Base-by-base conservation (phyloP, 2,888 invertebrate genomes). In the Lucinisca nassula region DNA sequence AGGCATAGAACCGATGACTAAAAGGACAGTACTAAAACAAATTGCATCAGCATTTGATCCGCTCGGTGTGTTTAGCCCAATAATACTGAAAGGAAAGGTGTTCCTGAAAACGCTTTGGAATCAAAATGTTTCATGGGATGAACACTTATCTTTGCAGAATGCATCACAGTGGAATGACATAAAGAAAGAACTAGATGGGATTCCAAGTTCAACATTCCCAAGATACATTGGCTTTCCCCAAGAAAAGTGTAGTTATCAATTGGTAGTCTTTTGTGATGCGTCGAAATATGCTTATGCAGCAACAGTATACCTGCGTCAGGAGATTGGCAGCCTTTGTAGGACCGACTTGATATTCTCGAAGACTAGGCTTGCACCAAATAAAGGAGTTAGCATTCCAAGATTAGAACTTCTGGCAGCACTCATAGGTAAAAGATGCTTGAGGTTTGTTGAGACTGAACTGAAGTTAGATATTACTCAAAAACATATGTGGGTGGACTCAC, bases 11-110 rank as follows among this genome's bases (percentile, higher is more conserved):
- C n/a, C 38, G 37, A 4, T 73, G 10, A 79, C 79, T 3, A 79
- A 79, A 45, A 45, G 79, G 17, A 35, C 38, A 30, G 55, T 79
- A 8, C 30, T 78, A 24, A 78, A 78, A 78, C 27, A 55, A 8
- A 55, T 78, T 1, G 78, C 78, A 8, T 61, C 78, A 40, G 61
- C 51, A 10, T 78, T 78, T 61, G 78, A 78, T 40, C 78, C 61
- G 21, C 78, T 78, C 24, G 78, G 78, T 4, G 2, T 72, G 51
- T 79, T 27, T 49, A 67, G 67, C 17, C 79, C 79, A 4, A 49
- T 70, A 40, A 67, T 30, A 38, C 70, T 79, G 27, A 6, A 38
- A 37, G 72, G 70, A 30, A 79, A 79, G 27, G 8, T 79, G 0
- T 32, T 79, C 12, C 6, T 79, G 10, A 70, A 79, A 51, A 21